A percentile compares a stretch with the other conserved stretches of the same genome.
These are phyloP conservation scores for Leucoraja erinaceus DNA, from an alignment of 2,113 vertebrate species.

Conservation along the genomic window DNA sequence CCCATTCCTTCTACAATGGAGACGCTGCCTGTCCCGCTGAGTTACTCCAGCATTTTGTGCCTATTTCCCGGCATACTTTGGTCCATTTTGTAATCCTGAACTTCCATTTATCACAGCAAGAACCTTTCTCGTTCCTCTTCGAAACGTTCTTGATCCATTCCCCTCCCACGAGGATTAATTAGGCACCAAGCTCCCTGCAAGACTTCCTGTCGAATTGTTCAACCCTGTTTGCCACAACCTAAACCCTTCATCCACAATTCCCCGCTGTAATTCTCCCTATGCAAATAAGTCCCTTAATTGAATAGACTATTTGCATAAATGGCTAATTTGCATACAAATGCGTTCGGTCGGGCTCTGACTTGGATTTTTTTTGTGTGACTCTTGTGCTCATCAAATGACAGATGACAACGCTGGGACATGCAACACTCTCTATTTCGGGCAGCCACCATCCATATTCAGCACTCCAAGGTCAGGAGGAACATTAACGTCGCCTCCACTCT, in stretches of 20 bases:
- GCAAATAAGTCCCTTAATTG: constrained; percentile 23
- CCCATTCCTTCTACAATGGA: too few relatives aligned
- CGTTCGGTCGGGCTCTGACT: not conserved
- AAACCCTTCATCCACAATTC: not conserved
- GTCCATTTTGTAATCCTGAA: too few relatives aligned
- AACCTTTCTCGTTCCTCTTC: not conserved
- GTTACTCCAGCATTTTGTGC: too few relatives aligned
- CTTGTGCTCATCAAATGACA: not conserved
- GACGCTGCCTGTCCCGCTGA: too few relatives aligned
- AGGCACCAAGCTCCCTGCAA: not conserved
- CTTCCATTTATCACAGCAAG: not conserved
- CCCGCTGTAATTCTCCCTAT: constrained; percentile 6
- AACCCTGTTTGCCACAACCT: constrained; percentile 19
- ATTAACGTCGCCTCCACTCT: not conserved
- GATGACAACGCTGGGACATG: not conserved
- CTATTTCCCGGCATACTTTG: too few relatives aligned
- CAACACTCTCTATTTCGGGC: not conserved
- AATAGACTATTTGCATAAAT: constrained; percentile 22
- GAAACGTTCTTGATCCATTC: not conserved
- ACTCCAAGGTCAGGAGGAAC: not conserved
- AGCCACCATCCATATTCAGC: not conserved
- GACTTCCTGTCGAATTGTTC: not conserved
- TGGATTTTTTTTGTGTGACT: not conserved
- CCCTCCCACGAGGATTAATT: not conserved
- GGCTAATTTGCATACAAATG: constrained; percentile 19